phyloP scores from a whole-genome alignment of 1,140 invertebrate genomes.

The Aphis craccivora region DNA sequence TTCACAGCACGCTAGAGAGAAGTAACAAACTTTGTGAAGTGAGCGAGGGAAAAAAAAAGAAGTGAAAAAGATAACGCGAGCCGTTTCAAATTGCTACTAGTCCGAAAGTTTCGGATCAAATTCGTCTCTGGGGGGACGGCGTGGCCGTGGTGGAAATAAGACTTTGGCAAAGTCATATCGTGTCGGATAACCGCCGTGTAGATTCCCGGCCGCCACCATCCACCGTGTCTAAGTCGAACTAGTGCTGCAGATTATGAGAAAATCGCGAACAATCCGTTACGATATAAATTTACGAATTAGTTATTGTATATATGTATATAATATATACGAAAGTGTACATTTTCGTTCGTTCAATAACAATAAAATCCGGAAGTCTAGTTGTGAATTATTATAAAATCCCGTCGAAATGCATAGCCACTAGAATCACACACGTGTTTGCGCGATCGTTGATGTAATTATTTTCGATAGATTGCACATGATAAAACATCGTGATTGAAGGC shows the following conservation, averaged over 20 bases:
- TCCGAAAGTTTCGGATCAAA: constrained; percentile 29
- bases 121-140: constrained; percentile 25
- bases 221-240: not conserved
- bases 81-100: constrained; percentile 5
- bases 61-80: not conserved
- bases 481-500: not conserved
- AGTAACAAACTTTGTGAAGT: not conserved
- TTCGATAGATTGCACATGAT: not conserved
- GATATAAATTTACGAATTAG: constrained; percentile 9
- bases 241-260: not conserved
- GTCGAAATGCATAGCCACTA: not conserved
- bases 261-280: not conserved
- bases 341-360: not conserved
- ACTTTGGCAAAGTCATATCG: not conserved
- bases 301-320: not conserved
- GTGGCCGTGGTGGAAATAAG: not conserved
- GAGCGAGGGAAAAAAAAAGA: not conserved
- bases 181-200: constrained; percentile 1
- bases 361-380: not conserved
- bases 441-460: not conserved
- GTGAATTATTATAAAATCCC: not conserved
- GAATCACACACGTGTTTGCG: not conserved
- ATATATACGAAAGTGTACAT: not conserved
- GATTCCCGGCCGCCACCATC: not conserved
- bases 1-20: constrained; percentile 38